Evolutionary conservation across 1,140 invertebrate genomes (phyloP).

Genomic region (Zaprionus gabonicus): DNA sequence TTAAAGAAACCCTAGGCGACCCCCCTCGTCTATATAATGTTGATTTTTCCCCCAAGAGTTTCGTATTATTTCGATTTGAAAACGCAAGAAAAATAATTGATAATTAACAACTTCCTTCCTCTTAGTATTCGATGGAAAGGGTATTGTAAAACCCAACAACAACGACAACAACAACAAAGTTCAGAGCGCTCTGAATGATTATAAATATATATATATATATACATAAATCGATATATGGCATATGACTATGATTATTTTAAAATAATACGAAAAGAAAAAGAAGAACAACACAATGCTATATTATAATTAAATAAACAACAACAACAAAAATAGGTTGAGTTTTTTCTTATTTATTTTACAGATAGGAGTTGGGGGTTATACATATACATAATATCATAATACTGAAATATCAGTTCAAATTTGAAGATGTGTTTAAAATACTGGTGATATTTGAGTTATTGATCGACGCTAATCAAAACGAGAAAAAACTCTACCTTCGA

Average conservation of each 20-base stretch:
- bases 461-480: too few species aligned
- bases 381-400: too few species aligned
- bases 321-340: slow-evolving; percentile 21
- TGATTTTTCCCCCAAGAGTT: background rate
- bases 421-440: too few species aligned
- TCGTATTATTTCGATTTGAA: slow-evolving; percentile 5
- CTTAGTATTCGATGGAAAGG: slow-evolving; percentile 60
- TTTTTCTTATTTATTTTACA: background rate
- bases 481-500: too few species aligned
- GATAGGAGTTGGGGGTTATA: background rate
- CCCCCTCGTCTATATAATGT: background rate
- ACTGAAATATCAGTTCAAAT: too few species aligned
- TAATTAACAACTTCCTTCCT: slow-evolving; percentile 53
- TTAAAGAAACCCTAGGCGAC: background rate
- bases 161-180: slow-evolving; percentile 2
- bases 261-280: slow-evolving; percentile 52
- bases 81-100: slow-evolving; percentile 34
- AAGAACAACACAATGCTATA: slow-evolving; percentile 54
- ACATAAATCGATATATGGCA: slow-evolving; percentile 38
- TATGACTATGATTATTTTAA: slow-evolving; percentile 63
- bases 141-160: slow-evolving; percentile 44
- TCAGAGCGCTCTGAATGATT: slow-evolving; percentile 30
- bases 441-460: too few species aligned
- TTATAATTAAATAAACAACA: slow-evolving; percentile 59
- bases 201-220: slow-evolving; percentile 39